A percentile compares a stretch with the other conserved stretches of the same genome.
Conservation (phyloP, 1,140 invertebrate genomes). For the Leptopilina clavipes region DNA sequence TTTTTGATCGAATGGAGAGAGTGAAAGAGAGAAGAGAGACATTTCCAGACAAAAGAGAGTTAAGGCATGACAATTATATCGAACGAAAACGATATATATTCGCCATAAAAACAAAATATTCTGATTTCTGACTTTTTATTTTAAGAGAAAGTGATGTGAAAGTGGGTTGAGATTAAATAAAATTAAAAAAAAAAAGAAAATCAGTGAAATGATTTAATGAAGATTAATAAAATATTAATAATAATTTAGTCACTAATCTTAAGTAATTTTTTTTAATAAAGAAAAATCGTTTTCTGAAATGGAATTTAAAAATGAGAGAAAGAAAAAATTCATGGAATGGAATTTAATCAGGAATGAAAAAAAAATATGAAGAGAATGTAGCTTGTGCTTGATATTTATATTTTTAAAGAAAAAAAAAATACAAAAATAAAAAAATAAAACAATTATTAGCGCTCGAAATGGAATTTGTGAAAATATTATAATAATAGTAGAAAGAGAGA, state of each 20-base stretch:
- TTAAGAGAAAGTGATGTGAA: neutral
- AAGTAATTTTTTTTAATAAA: slow-evolving; percentile 53
- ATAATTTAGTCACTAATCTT: slow-evolving; percentile 70
- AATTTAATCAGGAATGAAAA: slow-evolving; percentile 35
- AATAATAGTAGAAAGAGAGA: slow-evolving; percentile 44
- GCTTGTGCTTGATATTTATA: slow-evolving; percentile 73
- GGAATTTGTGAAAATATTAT: slow-evolving; percentile 45
- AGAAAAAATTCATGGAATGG: slow-evolving; percentile 40
- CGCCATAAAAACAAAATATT: slow-evolving; percentile 52
- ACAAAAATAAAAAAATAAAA: slow-evolving; percentile 43
- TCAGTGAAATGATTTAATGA: slow-evolving; percentile 52
- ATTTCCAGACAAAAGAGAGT: slow-evolving; percentile 19
- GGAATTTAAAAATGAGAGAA: slow-evolving; percentile 24
- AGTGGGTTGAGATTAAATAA: slow-evolving; percentile 35
- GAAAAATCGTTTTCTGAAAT: slow-evolving; percentile 41
- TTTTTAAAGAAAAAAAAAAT: slow-evolving; percentile 59
- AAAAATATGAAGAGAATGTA: slow-evolving; percentile 51
- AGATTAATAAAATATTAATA: slow-evolving; percentile 42
- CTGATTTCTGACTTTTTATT: neutral
- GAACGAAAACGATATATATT: slow-evolving; percentile 43
- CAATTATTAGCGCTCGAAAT: slow-evolving; percentile 53
- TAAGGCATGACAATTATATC: slow-evolving; percentile 62
- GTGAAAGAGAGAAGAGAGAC: no score
- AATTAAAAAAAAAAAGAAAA: slow-evolving; percentile 38
- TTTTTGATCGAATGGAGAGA: neutral